Conservation (phyloP, 2,113 vertebrate species). For the Amia ocellicauda region DNA sequence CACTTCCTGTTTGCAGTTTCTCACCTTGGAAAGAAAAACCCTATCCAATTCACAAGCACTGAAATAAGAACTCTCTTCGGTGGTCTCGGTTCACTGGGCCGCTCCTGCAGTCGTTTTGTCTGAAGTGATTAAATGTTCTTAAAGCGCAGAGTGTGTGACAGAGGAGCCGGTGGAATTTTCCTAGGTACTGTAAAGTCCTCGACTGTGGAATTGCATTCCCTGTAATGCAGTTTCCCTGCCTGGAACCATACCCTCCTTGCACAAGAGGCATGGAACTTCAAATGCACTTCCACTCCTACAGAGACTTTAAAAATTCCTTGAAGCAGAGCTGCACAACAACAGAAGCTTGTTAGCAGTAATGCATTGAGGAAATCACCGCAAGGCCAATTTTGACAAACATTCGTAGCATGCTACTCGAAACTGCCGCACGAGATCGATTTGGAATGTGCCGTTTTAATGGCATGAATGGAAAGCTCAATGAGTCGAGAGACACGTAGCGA, state of each 20-base stretch:
- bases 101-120: too few species aligned
- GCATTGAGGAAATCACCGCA: conserved; percentile 15
- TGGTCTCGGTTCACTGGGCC: too few species aligned
- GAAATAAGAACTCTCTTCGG: too few species aligned
- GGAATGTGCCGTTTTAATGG: not conserved
- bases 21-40: too few species aligned
- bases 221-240: not conserved
- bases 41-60: too few species aligned
- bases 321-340: not conserved
- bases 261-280: not conserved
- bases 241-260: not conserved
- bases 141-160: not conserved
- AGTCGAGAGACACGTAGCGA: conserved; percentile 8
- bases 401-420: not conserved
- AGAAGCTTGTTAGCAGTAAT: conserved; percentile 22
- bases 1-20: too few species aligned
- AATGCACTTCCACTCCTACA: conserved; percentile 1
- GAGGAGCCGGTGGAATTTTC: not conserved
- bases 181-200: too few species aligned
- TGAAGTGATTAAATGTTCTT: conserved; percentile 2
- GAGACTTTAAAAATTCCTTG: conserved; percentile 10
- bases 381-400: not conserved
- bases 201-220: not conserved
- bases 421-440: conserved; percentile 15
- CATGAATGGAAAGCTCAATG: conserved; percentile 22